These are phyloP conservation scores for Nematolebias whitei DNA, from an alignment of 2,113 vertebrate species.

Conservation along the genomic window DNA sequence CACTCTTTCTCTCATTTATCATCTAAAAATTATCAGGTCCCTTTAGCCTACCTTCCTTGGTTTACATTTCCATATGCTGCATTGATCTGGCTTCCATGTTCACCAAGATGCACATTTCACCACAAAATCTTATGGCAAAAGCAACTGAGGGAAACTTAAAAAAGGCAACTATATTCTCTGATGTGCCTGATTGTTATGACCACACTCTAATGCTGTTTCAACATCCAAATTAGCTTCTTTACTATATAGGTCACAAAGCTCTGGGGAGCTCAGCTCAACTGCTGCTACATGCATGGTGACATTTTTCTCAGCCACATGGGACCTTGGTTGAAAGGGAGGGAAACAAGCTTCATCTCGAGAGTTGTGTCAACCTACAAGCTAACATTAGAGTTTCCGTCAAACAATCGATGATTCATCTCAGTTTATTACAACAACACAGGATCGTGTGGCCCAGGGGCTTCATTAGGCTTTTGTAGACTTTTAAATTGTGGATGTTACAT, in stretches of 20 bases:
- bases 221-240: conserved; percentile 56
- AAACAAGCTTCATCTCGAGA: conserved; percentile 32
- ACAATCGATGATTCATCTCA: conserved; percentile 54
- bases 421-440: conserved; percentile 33
- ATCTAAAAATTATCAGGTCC: not conserved
- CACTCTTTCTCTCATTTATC: conserved; percentile 1
- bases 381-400: conserved; percentile 41
- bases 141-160: too few relatives aligned
- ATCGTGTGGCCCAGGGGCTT: conserved; percentile 52
- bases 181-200: conserved; percentile 37
- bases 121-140: too few relatives aligned
- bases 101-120: too few relatives aligned
- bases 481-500: conserved; percentile 12
- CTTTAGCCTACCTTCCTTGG: not conserved
- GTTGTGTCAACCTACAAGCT: conserved; percentile 30
- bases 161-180: not conserved
- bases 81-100: not conserved
- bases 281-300: conserved; percentile 53
- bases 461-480: conserved; percentile 42
- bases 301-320: conserved; percentile 51
- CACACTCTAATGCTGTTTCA: conserved; percentile 41
- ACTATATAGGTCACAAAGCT: conserved; percentile 60
- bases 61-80: not conserved
- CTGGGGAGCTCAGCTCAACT: conserved; percentile 47
- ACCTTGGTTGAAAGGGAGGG: conserved; percentile 17